Evolutionary conservation across 2,113 vertebrate species (phyloP).

Genomic region (Lathamus discolor): DNA sequence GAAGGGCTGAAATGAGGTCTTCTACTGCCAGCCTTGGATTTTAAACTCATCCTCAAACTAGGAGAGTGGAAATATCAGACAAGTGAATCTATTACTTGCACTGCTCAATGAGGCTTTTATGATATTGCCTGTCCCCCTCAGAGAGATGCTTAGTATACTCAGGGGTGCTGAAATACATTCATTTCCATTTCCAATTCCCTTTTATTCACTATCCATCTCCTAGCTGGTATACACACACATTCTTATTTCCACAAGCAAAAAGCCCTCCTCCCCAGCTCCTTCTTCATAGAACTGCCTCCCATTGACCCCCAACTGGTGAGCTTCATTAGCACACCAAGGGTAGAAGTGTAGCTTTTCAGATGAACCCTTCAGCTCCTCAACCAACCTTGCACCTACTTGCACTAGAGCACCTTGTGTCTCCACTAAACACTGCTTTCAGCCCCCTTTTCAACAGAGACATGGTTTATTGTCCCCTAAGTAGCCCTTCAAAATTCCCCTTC

Average conservation of each 20-base stretch:
- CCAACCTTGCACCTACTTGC: background rate
- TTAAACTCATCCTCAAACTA: background rate
- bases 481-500: constrained; percentile 48
- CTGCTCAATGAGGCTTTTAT: constrained; percentile 38
- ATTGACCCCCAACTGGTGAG: background rate
- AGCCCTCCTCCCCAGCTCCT: background rate
- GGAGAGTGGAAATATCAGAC: background rate
- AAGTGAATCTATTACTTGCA: constrained; percentile 33
- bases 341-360: background rate
- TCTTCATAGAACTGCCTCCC: background rate
- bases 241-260: background rate
- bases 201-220: constrained; percentile 3
- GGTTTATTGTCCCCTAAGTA: constrained; percentile 59
- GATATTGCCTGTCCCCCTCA: background rate
- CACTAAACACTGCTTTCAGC: background rate
- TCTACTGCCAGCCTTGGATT: background rate
- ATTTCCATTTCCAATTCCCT: constrained; percentile 40
- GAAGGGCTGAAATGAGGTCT: background rate
- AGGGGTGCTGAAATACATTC: constrained; percentile 2
- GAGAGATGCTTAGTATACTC: constrained; percentile 5
- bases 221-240: background rate
- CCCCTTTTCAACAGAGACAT: constrained; percentile 46
- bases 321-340: background rate
- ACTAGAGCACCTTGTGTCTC: background rate
- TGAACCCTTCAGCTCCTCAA: background rate